Conservation (phyloP, 1,140 invertebrate genomes). For the Hormaphis cornu region DNA sequence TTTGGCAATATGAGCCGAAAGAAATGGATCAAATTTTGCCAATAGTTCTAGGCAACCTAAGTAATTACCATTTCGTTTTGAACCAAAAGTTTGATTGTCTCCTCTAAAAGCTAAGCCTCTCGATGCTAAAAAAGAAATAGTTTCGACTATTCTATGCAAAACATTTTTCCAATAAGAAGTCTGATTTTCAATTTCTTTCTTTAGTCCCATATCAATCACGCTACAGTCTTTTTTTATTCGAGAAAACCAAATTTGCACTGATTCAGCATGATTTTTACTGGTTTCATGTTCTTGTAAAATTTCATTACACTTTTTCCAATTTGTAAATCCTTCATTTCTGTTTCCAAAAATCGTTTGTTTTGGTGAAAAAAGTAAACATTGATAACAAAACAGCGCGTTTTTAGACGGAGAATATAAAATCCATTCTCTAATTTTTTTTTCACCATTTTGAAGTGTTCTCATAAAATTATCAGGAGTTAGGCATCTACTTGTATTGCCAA, state of each 20-base stretch:
- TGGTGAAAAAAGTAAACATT: not conserved
- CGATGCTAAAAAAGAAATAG: not conserved
- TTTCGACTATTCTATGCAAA: not conserved
- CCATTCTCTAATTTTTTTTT: slow-evolving; percentile 2
- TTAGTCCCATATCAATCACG: not conserved
- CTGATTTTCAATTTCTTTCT: not conserved
- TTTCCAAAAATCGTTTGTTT: not conserved
- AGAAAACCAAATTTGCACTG: not conserved
- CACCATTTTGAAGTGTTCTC: slow-evolving; percentile 7
- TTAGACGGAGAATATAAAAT: not conserved
- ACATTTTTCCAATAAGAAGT: slow-evolving; percentile 8
- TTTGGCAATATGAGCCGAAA: too few species aligned
- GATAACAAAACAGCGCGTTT: not conserved
- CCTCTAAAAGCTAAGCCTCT: not conserved
- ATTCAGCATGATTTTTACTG: not conserved
- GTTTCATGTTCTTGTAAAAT: not conserved
- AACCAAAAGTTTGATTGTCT: too few species aligned
- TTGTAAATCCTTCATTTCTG: slow-evolving; percentile 5
- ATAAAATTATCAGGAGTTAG: slow-evolving; percentile 1
- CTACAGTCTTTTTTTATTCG: not conserved
- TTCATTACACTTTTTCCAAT: slow-evolving; percentile 15
- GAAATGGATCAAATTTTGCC: too few species aligned
- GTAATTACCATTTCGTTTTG: slow-evolving; percentile 12
- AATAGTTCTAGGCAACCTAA: slow-evolving; percentile 36
- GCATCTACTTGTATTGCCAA: slow-evolving; percentile 6